Evolutionary conservation across 2,888 invertebrate species (phyloP).

Genomic region (Willowsia nigromaculata): DNA sequence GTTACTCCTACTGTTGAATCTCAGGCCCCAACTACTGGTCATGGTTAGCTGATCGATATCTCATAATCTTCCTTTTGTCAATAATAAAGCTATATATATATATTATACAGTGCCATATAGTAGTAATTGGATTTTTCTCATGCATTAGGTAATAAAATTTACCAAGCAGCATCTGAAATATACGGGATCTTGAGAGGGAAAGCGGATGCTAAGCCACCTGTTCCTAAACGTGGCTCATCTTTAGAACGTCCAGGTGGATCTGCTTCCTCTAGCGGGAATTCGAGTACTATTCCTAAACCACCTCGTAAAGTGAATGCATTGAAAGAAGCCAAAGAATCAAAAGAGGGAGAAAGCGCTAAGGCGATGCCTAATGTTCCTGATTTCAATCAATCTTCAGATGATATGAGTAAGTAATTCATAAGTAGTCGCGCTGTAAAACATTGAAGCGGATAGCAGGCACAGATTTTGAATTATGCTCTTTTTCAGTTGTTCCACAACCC

Average conservation of each 20-base stretch:
- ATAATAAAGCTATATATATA: no score
- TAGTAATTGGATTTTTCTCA: not conserved
- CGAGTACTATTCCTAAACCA: conserved; percentile 67
- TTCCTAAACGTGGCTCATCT: conserved; percentile 92
- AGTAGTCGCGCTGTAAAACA: not conserved
- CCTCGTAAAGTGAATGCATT: conserved; percentile 68
- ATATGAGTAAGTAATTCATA: conserved; percentile 79
- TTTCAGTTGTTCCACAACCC: conserved; percentile 84
- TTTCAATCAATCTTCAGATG: conserved; percentile 80
- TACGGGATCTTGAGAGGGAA: conserved; percentile 76
- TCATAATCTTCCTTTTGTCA: not conserved
- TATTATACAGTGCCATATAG: no score
- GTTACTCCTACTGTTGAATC: conserved; percentile 79
- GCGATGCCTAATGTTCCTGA: conserved; percentile 79
- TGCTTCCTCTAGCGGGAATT: conserved; percentile 27
- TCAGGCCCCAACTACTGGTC: conserved; percentile 71
- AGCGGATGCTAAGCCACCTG: conserved; percentile 84
- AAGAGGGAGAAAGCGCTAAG: conserved; percentile 64
- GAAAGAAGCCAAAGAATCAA: conserved; percentile 67
- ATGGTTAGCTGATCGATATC: not conserved
- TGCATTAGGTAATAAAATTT: conserved; percentile 68
- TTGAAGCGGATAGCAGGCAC: no score
- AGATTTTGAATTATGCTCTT: not conserved
- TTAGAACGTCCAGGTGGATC: conserved; percentile 86
- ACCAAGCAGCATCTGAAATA: conserved; percentile 78